A percentile compares a stretch with the other conserved stretches of the same genome.
phyloP scores from a whole-genome alignment of 2,888 invertebrate genomes.

The Watsonalla binaria region DNA sequence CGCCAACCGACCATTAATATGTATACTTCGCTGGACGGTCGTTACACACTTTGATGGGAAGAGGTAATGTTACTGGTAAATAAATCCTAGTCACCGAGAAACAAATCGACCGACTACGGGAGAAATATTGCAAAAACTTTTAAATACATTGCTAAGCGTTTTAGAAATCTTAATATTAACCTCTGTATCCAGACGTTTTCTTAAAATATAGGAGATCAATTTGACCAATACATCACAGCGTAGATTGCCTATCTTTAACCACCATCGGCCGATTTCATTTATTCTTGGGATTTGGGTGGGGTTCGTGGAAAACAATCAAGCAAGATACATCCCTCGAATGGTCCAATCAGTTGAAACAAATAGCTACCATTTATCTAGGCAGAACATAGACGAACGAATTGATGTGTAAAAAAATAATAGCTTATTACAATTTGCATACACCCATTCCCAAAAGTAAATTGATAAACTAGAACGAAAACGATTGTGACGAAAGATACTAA shows the following conservation, averaged over 20 bases:
- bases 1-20: constrained; percentile 55
- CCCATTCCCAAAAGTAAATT: no score
- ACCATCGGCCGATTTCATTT: constrained; percentile 53
- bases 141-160: constrained; percentile 43
- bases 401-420: constrained; percentile 7
- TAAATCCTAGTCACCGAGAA: constrained; percentile 63
- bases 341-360: constrained; percentile 73
- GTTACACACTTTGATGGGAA: constrained; percentile 63
- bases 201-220: constrained; percentile 25
- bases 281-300: constrained; percentile 46
- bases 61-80: constrained; percentile 69
- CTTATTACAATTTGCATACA: not conserved
- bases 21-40: constrained; percentile 43
- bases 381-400: constrained; percentile 25
- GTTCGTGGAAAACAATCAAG: constrained; percentile 71
- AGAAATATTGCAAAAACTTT: constrained; percentile 71
- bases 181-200: constrained; percentile 1
- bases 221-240: constrained; percentile 31
- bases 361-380: constrained; percentile 47
- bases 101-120: constrained; percentile 61
- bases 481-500: no score
- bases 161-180: not conserved
- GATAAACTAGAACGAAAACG: no score
- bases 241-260: constrained; percentile 54
- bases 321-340: constrained; percentile 54